Evolutionary conservation across 2,797 vertebrate species (phyloP).

Genomic region (Austrolebias charrua): DNA sequence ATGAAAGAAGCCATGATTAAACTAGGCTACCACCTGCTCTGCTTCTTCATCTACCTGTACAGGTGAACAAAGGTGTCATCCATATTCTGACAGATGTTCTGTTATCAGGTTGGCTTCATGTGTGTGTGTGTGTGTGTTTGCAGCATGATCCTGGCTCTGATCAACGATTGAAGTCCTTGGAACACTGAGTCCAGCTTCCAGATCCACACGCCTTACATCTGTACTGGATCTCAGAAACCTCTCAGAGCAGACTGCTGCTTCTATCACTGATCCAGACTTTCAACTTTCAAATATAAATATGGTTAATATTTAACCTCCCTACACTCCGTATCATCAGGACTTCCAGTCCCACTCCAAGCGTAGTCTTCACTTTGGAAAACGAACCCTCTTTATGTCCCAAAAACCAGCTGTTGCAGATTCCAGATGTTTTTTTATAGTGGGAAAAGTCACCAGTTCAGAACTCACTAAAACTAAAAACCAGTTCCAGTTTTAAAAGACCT

Average conservation of each 20-base stretch:
- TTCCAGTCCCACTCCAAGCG: not conserved
- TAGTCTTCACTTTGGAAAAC: not conserved
- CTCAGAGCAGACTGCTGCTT: not conserved
- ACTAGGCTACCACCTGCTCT: constrained; percentile 97
- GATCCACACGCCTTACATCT: not conserved
- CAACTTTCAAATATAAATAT: not conserved
- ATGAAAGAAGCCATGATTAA: constrained; percentile 99
- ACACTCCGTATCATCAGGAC: not conserved
- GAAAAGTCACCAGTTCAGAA: too few species aligned
- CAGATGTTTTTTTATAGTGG: too few species aligned
- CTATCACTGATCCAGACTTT: constrained; percentile 12
- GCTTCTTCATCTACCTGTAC: constrained; percentile 99
- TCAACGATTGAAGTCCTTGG: constrained; percentile 87
- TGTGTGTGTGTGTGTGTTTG: constrained; percentile 1
- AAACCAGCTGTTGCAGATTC: too few species aligned
- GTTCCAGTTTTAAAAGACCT: too few species aligned
- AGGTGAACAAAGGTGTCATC: constrained; percentile 77
- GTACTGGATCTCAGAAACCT: constrained; percentile 7
- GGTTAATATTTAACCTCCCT: constrained; percentile 31
- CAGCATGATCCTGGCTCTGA: constrained; percentile 98
- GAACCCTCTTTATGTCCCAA: not conserved
- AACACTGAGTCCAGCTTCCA: not conserved
- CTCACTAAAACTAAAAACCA: too few species aligned
- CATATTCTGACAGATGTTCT: constrained; percentile 8
- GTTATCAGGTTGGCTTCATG: not conserved